Conservation (phyloP, 2,797 vertebrate genomes). For the Sus cebifrons region DNA sequence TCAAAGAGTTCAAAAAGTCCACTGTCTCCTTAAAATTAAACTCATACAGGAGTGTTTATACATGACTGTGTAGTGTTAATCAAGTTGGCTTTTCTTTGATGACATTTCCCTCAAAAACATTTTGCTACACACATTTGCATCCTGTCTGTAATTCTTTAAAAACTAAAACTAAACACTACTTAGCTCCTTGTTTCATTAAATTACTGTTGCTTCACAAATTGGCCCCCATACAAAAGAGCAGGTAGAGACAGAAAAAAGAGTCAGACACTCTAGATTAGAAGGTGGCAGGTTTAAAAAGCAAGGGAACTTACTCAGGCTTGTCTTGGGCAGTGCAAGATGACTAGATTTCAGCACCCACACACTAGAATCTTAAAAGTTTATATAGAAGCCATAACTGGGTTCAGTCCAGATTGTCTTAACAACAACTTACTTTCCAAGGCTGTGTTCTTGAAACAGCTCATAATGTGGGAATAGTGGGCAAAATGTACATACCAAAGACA, state of each 20-base stretch:
- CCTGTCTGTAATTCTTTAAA: background rate
- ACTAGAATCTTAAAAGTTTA: background rate
- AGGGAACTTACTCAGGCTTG: background rate
- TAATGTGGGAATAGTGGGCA: background rate
- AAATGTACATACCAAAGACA: background rate
- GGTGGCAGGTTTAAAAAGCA: background rate
- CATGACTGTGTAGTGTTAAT: background rate
- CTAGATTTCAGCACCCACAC: background rate
- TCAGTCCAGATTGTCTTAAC: background rate
- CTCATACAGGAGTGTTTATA: background rate
- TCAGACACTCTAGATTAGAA: background rate
- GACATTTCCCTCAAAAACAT: background rate
- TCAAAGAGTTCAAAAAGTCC: background rate
- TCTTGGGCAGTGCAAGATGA: background rate
- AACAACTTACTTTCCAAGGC: background rate
- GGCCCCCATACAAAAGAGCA: background rate
- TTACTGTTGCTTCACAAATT: background rate
- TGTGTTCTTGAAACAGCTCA: background rate
- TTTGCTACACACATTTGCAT: background rate
- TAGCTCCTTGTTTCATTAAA: background rate
- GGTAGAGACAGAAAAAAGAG: background rate
- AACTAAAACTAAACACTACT: background rate
- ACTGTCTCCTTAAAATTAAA: background rate
- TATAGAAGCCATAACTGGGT: background rate
- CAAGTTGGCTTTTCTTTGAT: background rate